Conservation (phyloP, 2,888 invertebrate genomes). For the Cactoblastis cactorum region DNA sequence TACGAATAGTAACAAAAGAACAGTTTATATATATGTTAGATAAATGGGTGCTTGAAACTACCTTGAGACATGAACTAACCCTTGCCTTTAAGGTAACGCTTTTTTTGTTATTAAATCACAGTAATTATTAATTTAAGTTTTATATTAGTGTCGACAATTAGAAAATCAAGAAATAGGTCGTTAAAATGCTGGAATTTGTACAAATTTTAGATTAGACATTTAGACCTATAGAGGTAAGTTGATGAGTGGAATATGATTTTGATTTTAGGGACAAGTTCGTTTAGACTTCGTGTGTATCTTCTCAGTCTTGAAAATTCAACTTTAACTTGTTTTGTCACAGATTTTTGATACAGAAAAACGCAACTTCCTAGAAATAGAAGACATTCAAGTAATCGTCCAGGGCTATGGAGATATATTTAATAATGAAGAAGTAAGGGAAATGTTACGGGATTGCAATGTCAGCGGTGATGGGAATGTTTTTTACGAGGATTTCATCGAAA, state of each 20-base stretch:
- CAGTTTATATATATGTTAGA: conserved; percentile 60
- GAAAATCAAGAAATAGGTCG: no score
- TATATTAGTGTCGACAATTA: no score
- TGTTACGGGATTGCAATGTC: conserved; percentile 59
- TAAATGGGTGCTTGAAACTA: conserved; percentile 45
- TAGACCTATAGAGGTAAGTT: no score
- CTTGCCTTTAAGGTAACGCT: conserved; percentile 54
- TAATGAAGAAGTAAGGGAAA: conserved; percentile 47
- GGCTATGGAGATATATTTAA: conserved; percentile 43
- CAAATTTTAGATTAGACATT: no score
- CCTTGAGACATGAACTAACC: conserved; percentile 57
- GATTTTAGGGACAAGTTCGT: no score
- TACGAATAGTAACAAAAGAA: conserved; percentile 51
- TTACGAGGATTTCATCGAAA: conserved; percentile 59
- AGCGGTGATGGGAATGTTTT: conserved; percentile 58
- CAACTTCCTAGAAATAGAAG: conserved; percentile 51
- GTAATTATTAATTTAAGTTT: no score
- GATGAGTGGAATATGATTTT: no score
- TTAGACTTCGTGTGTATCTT: no score
- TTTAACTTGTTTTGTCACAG: conserved; percentile 30
- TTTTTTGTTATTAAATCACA: no score
- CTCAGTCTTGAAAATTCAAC: no score
- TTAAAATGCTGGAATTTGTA: no score
- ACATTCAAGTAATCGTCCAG: conserved; percentile 46
- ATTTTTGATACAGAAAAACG: conserved; percentile 65